Conservation (phyloP, 2,797 vertebrate genomes). For the Meriones psammophilus region DNA sequence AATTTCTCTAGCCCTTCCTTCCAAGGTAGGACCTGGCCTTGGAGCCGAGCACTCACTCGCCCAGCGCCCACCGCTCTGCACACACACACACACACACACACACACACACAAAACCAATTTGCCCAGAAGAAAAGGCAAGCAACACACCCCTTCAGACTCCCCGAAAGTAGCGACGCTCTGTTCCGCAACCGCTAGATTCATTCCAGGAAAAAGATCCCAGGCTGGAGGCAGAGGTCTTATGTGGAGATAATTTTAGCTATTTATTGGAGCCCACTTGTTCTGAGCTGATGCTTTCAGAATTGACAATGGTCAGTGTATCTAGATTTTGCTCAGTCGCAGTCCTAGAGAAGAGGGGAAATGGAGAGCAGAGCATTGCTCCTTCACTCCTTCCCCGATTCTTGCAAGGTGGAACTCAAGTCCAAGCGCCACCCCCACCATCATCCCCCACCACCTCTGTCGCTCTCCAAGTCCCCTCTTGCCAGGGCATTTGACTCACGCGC, state of each 20-base stretch:
- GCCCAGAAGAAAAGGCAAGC: conserved; percentile 33
- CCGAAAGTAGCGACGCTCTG: conserved; percentile 35
- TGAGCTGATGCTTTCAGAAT: conserved; percentile 66
- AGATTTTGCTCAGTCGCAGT: conserved; percentile 75
- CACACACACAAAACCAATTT: background rate
- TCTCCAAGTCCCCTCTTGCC: background rate
- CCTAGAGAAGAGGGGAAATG: conserved; percentile 42
- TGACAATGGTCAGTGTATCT: conserved; percentile 83
- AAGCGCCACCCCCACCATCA: no score
- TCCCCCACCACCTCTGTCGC: background rate
- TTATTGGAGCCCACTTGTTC: background rate
- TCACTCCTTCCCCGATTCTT: no score
- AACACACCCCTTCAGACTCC: conserved; percentile 32
- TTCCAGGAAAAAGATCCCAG: conserved; percentile 38
- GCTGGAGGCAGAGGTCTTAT: conserved; percentile 75
- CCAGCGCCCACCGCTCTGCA: background rate
- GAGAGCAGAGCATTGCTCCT: background rate
- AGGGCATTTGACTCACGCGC: background rate
- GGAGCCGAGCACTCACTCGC: background rate
- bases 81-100: background rate
- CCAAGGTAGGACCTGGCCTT: background rate
- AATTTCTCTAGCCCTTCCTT: conserved; percentile 49
- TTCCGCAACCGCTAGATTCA: conserved; percentile 64
- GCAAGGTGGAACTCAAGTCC: background rate
- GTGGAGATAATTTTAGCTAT: conserved; percentile 85